These are phyloP conservation scores for Pemphigus obesinymphae DNA, from an alignment of 1,140 invertebrate genomes.

Conservation along the genomic window DNA sequence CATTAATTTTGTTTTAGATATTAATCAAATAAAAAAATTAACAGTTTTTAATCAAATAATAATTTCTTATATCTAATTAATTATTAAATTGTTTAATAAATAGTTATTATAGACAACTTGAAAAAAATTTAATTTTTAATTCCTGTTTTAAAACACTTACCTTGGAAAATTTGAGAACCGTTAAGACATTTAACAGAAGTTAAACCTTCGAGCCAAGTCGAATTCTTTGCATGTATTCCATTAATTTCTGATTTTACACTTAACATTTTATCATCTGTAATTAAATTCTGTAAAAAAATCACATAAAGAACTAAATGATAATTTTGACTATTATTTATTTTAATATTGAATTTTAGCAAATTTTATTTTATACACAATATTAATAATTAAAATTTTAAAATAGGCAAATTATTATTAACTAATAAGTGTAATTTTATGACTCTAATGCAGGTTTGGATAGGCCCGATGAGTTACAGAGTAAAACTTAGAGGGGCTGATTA, in stretches of 20 bases:
- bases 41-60: background rate
- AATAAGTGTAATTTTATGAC: too few species aligned
- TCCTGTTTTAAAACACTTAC: background rate
- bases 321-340: too few species aligned
- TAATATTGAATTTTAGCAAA: too few species aligned
- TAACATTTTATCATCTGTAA: conserved; percentile 30
- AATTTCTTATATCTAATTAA: background rate
- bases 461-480: too few species aligned
- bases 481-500: too few species aligned
- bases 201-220: background rate
- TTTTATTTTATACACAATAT: too few species aligned
- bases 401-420: too few species aligned
- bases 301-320: too few species aligned
- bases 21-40: background rate
- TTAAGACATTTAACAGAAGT: background rate
- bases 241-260: conserved; percentile 17
- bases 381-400: too few species aligned
- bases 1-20: too few species aligned
- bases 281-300: background rate
- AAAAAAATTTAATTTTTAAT: background rate
- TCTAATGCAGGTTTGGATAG: too few species aligned
- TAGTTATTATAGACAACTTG: too few species aligned
- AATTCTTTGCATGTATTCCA: background rate
- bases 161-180: background rate
- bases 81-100: background rate